These are phyloP conservation scores for Malaclemys terrapin DNA, from an alignment of 2,113 vertebrate genomes.

Conservation along the genomic window DNA sequence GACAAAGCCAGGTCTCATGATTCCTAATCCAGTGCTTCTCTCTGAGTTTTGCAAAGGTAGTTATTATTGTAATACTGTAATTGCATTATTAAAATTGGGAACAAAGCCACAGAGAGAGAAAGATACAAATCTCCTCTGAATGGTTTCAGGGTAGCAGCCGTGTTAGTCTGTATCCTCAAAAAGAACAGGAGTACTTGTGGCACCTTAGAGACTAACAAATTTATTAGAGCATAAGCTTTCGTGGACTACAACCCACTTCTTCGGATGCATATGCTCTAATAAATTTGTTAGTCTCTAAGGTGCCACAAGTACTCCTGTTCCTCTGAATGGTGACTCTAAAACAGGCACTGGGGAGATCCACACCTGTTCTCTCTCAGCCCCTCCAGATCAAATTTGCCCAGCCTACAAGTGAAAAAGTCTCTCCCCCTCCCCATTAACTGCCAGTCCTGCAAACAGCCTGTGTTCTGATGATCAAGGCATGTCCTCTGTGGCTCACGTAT, in stretches of 20 bases:
- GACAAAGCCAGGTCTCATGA: background rate
- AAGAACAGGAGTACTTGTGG: too few relatives aligned
- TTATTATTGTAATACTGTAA: background rate
- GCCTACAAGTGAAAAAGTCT: background rate
- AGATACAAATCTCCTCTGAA: rapidly evolving
- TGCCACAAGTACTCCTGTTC: too few relatives aligned
- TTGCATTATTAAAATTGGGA: background rate
- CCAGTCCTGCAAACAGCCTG: background rate
- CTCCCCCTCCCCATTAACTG: background rate
- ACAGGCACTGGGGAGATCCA: rapidly evolving
- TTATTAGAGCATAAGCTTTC: too few relatives aligned
- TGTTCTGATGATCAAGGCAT: background rate
- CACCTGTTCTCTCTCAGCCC: background rate
- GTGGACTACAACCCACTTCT: too few relatives aligned
- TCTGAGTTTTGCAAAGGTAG: background rate
- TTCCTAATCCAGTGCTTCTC: background rate
- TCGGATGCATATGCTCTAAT: too few relatives aligned
- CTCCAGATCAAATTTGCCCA: rapidly evolving
- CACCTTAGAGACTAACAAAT: too few relatives aligned
- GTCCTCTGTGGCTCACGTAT: rapidly evolving
- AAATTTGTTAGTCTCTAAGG: too few relatives aligned
- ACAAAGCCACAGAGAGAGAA: background rate
- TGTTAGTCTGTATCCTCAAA: too few relatives aligned
- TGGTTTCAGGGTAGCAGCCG: too few relatives aligned
- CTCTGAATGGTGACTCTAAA: background rate